Percentiles rank a stretch among this genome's conserved stretches.
phyloP scores from a whole-genome alignment of 2,888 invertebrate species.

The Melitaea athalia region DNA sequence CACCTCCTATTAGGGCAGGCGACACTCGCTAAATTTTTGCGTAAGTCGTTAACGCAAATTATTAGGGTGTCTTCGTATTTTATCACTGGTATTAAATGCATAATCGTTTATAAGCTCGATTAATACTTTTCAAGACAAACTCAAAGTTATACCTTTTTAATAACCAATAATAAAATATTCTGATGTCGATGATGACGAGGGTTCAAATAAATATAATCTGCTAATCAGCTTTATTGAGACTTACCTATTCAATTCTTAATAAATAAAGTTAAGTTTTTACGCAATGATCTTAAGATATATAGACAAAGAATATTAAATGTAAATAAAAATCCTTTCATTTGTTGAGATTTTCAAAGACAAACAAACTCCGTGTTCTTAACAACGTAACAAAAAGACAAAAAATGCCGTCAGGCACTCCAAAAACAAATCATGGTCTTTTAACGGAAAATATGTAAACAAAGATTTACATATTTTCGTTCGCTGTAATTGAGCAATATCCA shows the following conservation, averaged over 20 bases:
- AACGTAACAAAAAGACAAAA: conserved; percentile 8
- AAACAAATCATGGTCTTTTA: neutral
- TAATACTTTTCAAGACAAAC: neutral
- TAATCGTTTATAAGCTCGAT: conserved; percentile 20
- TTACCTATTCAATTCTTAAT: no score
- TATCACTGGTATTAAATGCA: conserved; percentile 24
- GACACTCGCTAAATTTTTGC: conserved; percentile 31
- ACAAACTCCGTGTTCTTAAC: no score
- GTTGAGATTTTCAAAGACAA: no score
- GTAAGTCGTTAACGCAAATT: conserved; percentile 36
- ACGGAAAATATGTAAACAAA: no score
- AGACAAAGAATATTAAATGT: no score
- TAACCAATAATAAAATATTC: neutral
- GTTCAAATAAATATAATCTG: no score
- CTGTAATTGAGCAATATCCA: conserved; percentile 5
- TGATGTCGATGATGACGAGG: neutral
- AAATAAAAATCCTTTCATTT: no score
- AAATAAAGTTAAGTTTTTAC: neutral
- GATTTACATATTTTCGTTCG: neutral
- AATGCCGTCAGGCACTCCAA: neutral
- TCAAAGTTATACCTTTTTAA: neutral
- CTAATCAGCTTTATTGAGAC: no score
- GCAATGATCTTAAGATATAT: neutral
- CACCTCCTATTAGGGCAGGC: conserved; percentile 32
- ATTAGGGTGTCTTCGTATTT: conserved; percentile 31